Evolutionary conservation across 2,888 invertebrate genomes (phyloP), one percentile per base, ranked within the genome.

Genomic region (Terebella lapidaria): DNA sequence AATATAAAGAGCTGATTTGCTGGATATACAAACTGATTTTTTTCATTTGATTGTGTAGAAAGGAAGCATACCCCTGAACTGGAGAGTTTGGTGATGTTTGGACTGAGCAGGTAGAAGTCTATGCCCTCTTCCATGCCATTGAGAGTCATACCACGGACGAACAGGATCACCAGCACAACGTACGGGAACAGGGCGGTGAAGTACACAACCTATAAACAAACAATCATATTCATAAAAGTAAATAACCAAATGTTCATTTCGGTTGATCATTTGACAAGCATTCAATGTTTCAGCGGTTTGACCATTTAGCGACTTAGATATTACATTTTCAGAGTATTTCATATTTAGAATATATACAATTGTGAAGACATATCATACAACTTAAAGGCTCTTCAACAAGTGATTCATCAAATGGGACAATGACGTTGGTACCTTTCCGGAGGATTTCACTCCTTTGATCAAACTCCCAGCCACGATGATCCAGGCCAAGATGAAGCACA

Each of bases 131-230:
- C 28, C 20, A 57, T 25, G 0, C 66, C 69, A 2, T 77, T 74
- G 28, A 78, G 64, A 1, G 75, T 74, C 1, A 75, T 67, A 0
- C 78, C 78, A 5, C 77, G 71, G 57, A 79, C 69, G 54, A 79
- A 72, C 54, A 79, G 63, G 49, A 78, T 78, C 4, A 75, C 25
- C 24, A 79, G 61, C 2, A 79, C 77, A 20, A 74, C 71, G 64
- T 77, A 79, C 1, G 77, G 77, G 55, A 77, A 77, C 15, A 76
- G 61, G 3, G 77, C 77, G 1, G 77, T 77, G 63, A 77, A 74
- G 60, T 77, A 77, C 3, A 74, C 74, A n/a, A 74, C 73, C 74
- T 74, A 35, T 15, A 35, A 35, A 10, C 10, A 35, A 35, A 35
- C 20, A 47, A 3, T n/a, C 26, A 35, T 35, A 10, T 35, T 35